Conservation (phyloP, 64 coral and sea anemone genomes). For the Platygyra sinensis region DNA sequence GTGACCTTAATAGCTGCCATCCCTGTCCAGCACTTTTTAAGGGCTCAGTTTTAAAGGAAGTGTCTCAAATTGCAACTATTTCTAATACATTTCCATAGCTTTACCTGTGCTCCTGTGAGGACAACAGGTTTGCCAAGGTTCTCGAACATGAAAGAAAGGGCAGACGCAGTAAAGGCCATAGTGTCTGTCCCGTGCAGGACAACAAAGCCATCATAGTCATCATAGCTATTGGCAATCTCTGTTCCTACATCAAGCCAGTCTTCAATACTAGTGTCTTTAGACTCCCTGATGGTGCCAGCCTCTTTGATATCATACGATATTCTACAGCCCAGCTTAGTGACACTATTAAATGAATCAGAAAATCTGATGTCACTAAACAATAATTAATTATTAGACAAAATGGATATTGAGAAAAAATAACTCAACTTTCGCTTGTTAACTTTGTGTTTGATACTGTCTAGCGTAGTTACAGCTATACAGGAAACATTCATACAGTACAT, state of each 20-base stretch:
- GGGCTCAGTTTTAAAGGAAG: too few species aligned
- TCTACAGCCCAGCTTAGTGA: conserved; percentile 64
- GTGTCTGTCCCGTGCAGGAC: conserved; percentile 58
- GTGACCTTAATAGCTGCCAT: too few species aligned
- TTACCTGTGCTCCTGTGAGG: conserved; percentile 53
- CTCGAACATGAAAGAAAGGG: conserved; percentile 54
- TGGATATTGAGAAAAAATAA: too few species aligned
- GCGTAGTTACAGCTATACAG: too few species aligned
- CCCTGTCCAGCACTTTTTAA: too few species aligned
- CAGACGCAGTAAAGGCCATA: conserved; percentile 48
- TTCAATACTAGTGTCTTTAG: conserved; percentile 32
- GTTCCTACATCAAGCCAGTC: conserved; percentile 42
- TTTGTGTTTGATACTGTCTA: too few species aligned
- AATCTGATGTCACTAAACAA: too few species aligned
- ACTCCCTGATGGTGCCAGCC: conserved; percentile 56
- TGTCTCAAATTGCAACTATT: too few species aligned
- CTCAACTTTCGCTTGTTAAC: too few species aligned
- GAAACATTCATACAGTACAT: too few species aligned
- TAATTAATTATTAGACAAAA: too few species aligned
- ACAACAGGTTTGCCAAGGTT: conserved; percentile 53
- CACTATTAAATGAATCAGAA: conserved; percentile 16
- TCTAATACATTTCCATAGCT: not conserved
- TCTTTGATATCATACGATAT: conserved; percentile 92
- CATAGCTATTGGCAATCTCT: conserved; percentile 43
- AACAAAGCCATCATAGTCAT: conserved; percentile 52